A percentile compares a stretch with the other conserved stretches of the same genome.
Conservation (phyloP, 2,888 invertebrate species). For the Nasonovia ribisnigri region DNA sequence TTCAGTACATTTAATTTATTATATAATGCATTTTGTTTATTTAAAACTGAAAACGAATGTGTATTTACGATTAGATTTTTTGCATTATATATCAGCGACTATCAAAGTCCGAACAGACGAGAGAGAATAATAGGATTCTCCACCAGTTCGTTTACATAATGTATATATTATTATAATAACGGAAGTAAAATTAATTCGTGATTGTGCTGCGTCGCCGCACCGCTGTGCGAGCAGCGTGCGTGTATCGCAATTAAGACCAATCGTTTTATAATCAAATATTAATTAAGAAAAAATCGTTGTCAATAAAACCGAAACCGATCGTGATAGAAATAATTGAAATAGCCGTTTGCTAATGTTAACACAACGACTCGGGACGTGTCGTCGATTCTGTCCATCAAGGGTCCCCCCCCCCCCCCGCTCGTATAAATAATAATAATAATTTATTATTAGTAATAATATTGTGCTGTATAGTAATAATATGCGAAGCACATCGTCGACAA, state of each 20-base stretch:
- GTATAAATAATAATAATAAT: slow-evolving; percentile 15
- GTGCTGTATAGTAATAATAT: not conserved
- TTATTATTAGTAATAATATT: slow-evolving; percentile 12
- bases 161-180: not conserved
- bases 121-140: not conserved
- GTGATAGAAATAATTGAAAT: slow-evolving; percentile 3
- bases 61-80: not conserved
- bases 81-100: not conserved
- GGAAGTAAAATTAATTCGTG: not conserved
- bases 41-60: not conserved
- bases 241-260: slow-evolving; percentile 29
- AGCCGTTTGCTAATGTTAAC: not conserved
- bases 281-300: slow-evolving; percentile 34
- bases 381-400: not conserved
- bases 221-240: not conserved
- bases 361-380: not conserved
- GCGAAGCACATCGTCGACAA: not conserved
- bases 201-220: not conserved
- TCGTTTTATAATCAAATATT: slow-evolving; percentile 42
- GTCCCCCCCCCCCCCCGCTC: not conserved
- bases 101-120: not conserved
- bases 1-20: not conserved
- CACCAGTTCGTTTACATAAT: not conserved
- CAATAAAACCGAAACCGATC: not conserved
- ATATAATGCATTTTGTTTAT: not conserved